Base-by-base conservation (phyloP, 1,140 invertebrate genomes). In the Aethina tumida region DNA sequence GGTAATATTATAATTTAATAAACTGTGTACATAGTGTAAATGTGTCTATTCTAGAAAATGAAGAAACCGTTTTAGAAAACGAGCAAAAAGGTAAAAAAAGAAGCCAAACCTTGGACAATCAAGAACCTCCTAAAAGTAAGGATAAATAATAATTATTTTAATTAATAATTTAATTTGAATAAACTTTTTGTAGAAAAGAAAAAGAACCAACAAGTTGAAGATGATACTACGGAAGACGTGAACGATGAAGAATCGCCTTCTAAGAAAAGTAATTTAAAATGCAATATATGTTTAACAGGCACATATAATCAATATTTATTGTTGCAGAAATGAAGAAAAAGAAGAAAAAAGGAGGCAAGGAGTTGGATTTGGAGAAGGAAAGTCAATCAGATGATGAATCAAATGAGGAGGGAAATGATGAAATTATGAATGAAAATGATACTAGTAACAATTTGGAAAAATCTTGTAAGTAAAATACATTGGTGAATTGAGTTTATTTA, bases 41-140 rank as follows among this genome's bases (percentile, higher is more conserved):
- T 5, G 7, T 8, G 7, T 24, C 29, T 31, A 26, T n/a, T 30
- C 6, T 28, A 12, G 20, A 24, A 19, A 30, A 38, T n/a, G 30
- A 44, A 29, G 17, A 43, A 29, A 37, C 26, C 3, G 12, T 28
- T 25, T 8, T 16, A 30, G 9, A 36, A 9, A 14, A 39, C 7
- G 29, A 20, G 31, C 14, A 15, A 42, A 42, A 22, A 28, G 32
- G 5, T n/a, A 4, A 21, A 10, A 49, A 48, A 36, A 35, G 29
- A 44, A 35, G 37, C 27, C 24, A 49, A 22, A 14, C 30, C 20
- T 40, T 26, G 29, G 45, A 49, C 13, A 39, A 49, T 21, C 33
- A 43, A 24, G 43, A 41, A 12, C 18, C 35, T 19, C 33, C 30
- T 19, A 41, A 47, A 35, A 41, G 46, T 52, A 16, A 38, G 24